Base-by-base conservation (phyloP, 2,797 vertebrate species). In the Myiotriccus ornatus region DNA sequence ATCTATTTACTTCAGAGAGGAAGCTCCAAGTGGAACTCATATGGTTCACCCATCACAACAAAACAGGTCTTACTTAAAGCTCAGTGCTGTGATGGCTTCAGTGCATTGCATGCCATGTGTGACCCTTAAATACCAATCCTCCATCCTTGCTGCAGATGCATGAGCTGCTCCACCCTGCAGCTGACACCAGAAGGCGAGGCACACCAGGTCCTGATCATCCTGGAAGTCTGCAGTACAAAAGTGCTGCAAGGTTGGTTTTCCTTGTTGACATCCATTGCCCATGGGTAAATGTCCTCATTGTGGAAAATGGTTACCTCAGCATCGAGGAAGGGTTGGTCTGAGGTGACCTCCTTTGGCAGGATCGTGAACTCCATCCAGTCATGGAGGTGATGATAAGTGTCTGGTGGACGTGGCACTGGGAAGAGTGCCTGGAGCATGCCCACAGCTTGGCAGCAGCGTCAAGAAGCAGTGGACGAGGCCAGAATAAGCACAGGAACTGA, bases 401-500 rank as follows among this genome's bases (percentile, higher is more conserved):
- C 75, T 82, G 73, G 76, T 85, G 71, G 89, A 92, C 20, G 57
- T 89, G 93, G 83, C 22, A 1, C 73, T 88, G 71, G 91, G 85
- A 88, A 73, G 23, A 47, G 50, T 0, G 34, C 65, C 89, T 62
- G 76, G 62, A 89, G 75, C 7, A 2, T 87, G 89, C 71, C 87
- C 43, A 0, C 78, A 68, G 56, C 59, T 71, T 76, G 84, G 74
- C 55, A 93, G 9, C 47, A 49, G 60, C 1, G 2, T 35, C 1
- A 1, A 70, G 63, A 41, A 78, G 69, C 39, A 53, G 60, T 65
- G 32, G 47, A 70, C 0, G 6, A 84, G 78, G 93, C 95, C 96
- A 97, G 92, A 92, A 89, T 87, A 96, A 97, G 93, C 94, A 97
- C 49, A 89, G 93, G 78, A 93, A 79, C 67, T 23, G 41, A 94